phyloP scores from a whole-genome alignment of 2,113 vertebrate genomes.

The Aspidoscelis tigris region DNA sequence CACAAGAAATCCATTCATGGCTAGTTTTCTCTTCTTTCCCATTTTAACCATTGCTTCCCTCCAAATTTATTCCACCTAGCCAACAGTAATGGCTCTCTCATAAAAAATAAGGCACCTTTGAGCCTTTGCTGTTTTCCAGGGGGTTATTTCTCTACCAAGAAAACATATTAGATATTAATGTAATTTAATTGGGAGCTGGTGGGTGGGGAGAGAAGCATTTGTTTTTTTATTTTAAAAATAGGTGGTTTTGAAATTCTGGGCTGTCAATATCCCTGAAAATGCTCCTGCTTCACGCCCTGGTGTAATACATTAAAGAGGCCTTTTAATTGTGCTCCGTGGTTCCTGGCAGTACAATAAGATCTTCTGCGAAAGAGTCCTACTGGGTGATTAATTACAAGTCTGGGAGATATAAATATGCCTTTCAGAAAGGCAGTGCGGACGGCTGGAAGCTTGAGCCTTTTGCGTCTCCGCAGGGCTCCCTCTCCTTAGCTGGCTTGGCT shows the following conservation, averaged over 20 bases:
- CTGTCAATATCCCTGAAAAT: conserved; percentile 79
- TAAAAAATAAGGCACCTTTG: conserved; percentile 70
- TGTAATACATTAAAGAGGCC: conserved; percentile 82
- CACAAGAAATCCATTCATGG: conserved; percentile 61
- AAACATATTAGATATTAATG: conserved; percentile 75
- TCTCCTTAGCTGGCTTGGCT: conserved; percentile 71
- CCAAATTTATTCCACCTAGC: conserved; percentile 71
- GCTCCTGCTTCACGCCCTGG: conserved; percentile 72
- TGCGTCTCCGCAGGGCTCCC: conserved; percentile 69
- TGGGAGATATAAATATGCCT: conserved; percentile 87
- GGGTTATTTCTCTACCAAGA: conserved; percentile 71
- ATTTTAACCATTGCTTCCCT: conserved; percentile 69
- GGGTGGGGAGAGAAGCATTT: conserved; percentile 66
- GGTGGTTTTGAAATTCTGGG: conserved; percentile 73
- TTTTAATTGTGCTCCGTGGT: conserved; percentile 85
- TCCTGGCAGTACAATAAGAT: conserved; percentile 83
- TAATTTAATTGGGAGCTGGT: conserved; percentile 69
- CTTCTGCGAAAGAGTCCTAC: conserved; percentile 75
- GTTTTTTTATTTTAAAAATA: conserved; percentile 77
- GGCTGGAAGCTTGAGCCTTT: conserved; percentile 73
- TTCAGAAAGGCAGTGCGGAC: conserved; percentile 77
- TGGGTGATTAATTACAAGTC: conserved; percentile 85
- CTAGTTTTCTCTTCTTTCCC: conserved; percentile 59
- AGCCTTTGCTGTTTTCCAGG: conserved; percentile 78
- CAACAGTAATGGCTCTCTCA: conserved; percentile 52